phyloP scores from a whole-genome alignment of 2,797 vertebrate species.

The Siniperca undulata region DNA sequence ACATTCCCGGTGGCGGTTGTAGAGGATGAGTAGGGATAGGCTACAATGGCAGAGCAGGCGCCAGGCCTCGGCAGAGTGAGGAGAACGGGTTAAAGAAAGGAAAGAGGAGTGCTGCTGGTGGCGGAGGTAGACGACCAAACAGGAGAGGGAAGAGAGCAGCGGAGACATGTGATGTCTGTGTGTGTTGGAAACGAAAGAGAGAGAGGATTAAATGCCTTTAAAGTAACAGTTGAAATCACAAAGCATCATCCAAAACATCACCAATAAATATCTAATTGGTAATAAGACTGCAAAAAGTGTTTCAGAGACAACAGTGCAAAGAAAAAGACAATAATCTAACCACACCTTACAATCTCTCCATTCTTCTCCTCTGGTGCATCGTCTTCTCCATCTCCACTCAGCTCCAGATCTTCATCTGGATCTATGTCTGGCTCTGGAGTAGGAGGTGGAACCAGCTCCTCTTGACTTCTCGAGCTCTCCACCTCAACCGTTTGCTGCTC shows the following conservation, averaged over 20 bases:
- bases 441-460: conserved; percentile 81
- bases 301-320: not conserved
- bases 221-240: conserved; percentile 2
- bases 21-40: conserved; percentile 87
- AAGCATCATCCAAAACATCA: conserved; percentile 5
- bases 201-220: conserved; percentile 5
- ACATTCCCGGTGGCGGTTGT: conserved; percentile 88
- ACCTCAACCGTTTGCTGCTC: conserved; percentile 75
- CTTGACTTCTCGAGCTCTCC: conserved; percentile 71
- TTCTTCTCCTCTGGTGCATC: conserved; percentile 79
- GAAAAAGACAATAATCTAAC: conserved; percentile 7
- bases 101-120: conserved; percentile 86
- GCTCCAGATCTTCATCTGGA: conserved; percentile 78
- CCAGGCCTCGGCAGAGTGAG: conserved; percentile 86
- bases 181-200: conserved; percentile 64
- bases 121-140: conserved; percentile 84
- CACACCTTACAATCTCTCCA: conserved; percentile 78
- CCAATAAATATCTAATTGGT: not conserved
- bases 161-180: conserved; percentile 84
- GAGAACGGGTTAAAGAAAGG: conserved; percentile 81
- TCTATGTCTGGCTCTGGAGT: conserved; percentile 82
- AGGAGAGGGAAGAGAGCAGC: conserved; percentile 86
- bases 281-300: not conserved
- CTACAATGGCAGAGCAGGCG: conserved; percentile 88
- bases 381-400: conserved; percentile 78